Percentiles rank a stretch among this genome's conserved stretches.
Evolutionary conservation across 2,797 vertebrate genomes (phyloP).

Genomic region (Chromis chromis): DNA sequence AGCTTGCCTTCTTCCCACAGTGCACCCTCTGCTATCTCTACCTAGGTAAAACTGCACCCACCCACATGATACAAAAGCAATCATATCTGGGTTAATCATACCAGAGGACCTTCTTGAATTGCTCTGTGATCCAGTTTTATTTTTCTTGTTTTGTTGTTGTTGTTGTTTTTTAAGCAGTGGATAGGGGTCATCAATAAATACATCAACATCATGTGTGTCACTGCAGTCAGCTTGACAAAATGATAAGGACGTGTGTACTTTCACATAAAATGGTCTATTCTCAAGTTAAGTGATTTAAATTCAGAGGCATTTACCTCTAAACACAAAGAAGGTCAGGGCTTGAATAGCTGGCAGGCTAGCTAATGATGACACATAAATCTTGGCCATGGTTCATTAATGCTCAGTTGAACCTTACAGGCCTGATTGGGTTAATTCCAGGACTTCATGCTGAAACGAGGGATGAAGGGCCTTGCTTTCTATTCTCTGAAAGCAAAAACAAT

Average conservation of each 20-base stretch:
- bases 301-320: slow-evolving; percentile 18
- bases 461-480: background rate
- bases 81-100: too few species aligned
- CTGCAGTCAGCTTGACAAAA: background rate
- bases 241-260: background rate
- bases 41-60: too few species aligned
- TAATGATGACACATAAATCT: slow-evolving; percentile 27
- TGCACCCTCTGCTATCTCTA: too few species aligned
- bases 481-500: slow-evolving; percentile 37
- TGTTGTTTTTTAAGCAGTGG: too few species aligned
- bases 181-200: too few species aligned
- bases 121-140: too few species aligned
- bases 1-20: too few species aligned
- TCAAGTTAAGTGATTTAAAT: background rate
- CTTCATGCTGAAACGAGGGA: background rate
- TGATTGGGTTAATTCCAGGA: slow-evolving; percentile 27
- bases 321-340: background rate
- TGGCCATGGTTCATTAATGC: slow-evolving; percentile 37
- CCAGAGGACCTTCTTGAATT: too few species aligned
- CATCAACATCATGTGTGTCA: too few species aligned
- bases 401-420: slow-evolving; percentile 24
- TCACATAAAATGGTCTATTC: background rate
- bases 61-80: too few species aligned
- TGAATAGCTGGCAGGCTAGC: slow-evolving; percentile 2
- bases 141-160: too few species aligned